Base-by-base conservation (phyloP, 2,888 invertebrate species). In the Caenorhabditis doughertyi region DNA sequence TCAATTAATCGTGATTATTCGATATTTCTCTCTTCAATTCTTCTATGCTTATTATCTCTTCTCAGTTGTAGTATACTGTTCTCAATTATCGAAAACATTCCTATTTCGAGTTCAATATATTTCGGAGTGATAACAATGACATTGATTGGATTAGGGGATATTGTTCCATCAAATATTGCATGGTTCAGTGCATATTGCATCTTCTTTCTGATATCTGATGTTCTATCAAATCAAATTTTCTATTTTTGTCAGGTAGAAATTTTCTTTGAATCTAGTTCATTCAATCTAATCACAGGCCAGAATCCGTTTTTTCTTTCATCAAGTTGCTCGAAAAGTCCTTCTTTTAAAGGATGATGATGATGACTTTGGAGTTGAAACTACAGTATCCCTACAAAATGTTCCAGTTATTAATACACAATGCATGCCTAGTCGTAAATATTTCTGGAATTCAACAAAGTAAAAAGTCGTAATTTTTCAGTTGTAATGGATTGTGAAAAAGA, bases 331-430 rank as follows among this genome's bases (percentile, higher is more conserved):
- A 8, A 47, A 39, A 32, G 18, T 73, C 9, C 44, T 81, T 9
- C 44, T 77, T 5, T 16, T 35, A 7, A 58, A 27, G 39, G 25
- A 55, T 25, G 35, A 60, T 2, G 21, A 60, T n/a, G 32, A 70
- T 18, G 47, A 47, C 32, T 65, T 51, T 16, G 13, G n/a, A 23
- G 32, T 47, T 8, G 65, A 65, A 65, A 29, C 65, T 16, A 72
- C 79, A 29, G 51, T 74, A 23, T 56, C 74, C 13, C 39, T 81
- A 0, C 56, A 62, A 16, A 55, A 74, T 25, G 58, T 81, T 11
- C 81, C 81, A 16, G 47, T 81, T 4, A 76, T 81, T 9, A 81
- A 67, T 21, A 81, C 27, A 11, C 68, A 81, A 51, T 81, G 81
- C 56, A 81, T 81, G 81, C 77, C 77, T 13, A 62, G 42, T 39